Evolutionary conservation across 2,797 vertebrate genomes (phyloP), one percentile per base, ranked within the genome.

Genomic region (Galago senegalensis): DNA sequence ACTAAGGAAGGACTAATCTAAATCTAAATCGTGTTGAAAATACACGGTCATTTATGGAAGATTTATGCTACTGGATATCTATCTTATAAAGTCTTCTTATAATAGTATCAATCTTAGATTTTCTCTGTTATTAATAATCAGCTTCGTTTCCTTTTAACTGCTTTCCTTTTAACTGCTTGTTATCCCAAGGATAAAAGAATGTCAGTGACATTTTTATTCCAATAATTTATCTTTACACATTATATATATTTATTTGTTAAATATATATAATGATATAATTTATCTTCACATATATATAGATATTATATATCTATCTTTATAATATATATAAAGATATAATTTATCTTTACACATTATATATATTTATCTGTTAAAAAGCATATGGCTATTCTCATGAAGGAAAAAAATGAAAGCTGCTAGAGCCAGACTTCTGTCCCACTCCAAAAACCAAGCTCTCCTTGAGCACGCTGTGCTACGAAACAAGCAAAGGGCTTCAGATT

Each of bases 1-100:
- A 89, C 85, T 91, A 93, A 91, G 40, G 72, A 92, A 94, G 65
- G 25, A 49, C 85, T 92, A 94, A 97, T 91, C 9, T 89, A 96
- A 84, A 93, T 91, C 69, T 96, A 73, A 25, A 27, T 69, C 58
- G 1, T 83, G 29, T 76, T 96, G 23, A 85, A 87, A 72, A 92
- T 69, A 34, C 1, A 40, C 49, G 31, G 69, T 90, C 14, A 46
- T 79, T 94, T 88, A 84, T 46, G 53, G 8, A 16, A 88, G 37
- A 96, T 97, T 93, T 96, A 85, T 76, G 9, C 60, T 82, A 79
- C 21, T 53, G 60, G 37, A 73, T 70, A 69, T 61, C 29, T 93
- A 34, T 76, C 96, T 96, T 94, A 49, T 56, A 96, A 91, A 34
- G 20, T 70, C 43, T 92, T 91, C 29, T 31, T 79, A 43, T 27